Conservation (phyloP, 2,888 invertebrate genomes). For the Lomographa bimaculata region DNA sequence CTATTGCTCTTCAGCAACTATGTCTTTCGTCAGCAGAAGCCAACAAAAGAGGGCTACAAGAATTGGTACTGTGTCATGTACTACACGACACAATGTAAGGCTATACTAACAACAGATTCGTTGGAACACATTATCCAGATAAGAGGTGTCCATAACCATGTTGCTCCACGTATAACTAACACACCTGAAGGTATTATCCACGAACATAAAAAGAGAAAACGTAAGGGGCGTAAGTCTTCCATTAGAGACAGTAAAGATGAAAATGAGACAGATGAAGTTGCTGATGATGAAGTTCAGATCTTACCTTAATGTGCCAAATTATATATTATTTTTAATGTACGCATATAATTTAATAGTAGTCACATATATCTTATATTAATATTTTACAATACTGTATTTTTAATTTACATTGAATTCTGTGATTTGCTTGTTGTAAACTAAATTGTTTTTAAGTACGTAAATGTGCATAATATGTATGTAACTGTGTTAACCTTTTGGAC, state of each 20-base stretch:
- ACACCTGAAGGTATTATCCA: conserved; percentile 41
- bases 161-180: conserved; percentile 38
- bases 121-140: conserved; percentile 48
- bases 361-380: too few relatives aligned
- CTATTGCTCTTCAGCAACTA: conserved; percentile 42
- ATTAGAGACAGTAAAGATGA: conserved; percentile 3
- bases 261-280: conserved; percentile 4
- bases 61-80: conserved; percentile 59
- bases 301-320: conserved; percentile 15
- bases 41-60: conserved; percentile 42
- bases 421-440: too few relatives aligned
- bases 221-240: conserved; percentile 5
- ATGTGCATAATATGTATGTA: too few relatives aligned
- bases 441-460: too few relatives aligned
- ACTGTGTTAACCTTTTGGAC: too few relatives aligned
- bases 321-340: too few relatives aligned
- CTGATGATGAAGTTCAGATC: conserved; percentile 17
- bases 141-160: conserved; percentile 47
- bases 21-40: conserved; percentile 47
- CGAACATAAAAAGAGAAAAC: conserved; percentile 10
- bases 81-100: conserved; percentile 39
- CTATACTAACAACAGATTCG: conserved; percentile 43
- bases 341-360: too few relatives aligned
- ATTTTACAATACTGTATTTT: too few relatives aligned
- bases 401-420: too few relatives aligned